Percentiles rank a stretch among this genome's conserved stretches.
phyloP scores from a whole-genome alignment of 2,797 vertebrate genomes.

The Xyrichtys novacula region DNA sequence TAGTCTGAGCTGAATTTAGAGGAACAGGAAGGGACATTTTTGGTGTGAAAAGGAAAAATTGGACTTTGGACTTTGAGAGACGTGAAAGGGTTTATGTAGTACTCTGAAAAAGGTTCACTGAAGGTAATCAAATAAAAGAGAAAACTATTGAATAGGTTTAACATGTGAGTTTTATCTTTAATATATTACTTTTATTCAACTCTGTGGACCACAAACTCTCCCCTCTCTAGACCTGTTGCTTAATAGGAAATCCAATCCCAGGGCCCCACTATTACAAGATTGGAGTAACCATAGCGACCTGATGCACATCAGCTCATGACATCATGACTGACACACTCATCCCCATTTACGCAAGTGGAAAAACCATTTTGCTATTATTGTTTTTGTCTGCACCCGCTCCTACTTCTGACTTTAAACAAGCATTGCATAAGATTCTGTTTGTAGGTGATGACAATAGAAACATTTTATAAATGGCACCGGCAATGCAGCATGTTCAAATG shows the following conservation, averaged over 20 bases:
- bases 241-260: slow-evolving; percentile 54
- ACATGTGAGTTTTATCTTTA: neutral
- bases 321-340: slow-evolving; percentile 76
- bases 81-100: slow-evolving; percentile 9
- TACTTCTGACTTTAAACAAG: slow-evolving; percentile 45
- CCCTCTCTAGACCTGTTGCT: slow-evolving; percentile 55
- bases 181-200: neutral
- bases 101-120: slow-evolving; percentile 4
- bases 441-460: slow-evolving; percentile 31
- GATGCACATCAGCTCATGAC: slow-evolving; percentile 79
- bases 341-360: slow-evolving; percentile 73
- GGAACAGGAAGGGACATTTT: slow-evolving; percentile 55
- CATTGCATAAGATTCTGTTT: slow-evolving; percentile 36
- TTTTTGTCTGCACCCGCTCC: slow-evolving; percentile 40
- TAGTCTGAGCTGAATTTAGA: slow-evolving; percentile 52
- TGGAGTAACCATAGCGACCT: slow-evolving; percentile 79
- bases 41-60: slow-evolving; percentile 34
- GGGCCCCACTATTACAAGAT: slow-evolving; percentile 58
- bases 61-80: slow-evolving; percentile 10
- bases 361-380: slow-evolving; percentile 51
- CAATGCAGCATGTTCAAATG: slow-evolving; percentile 50
- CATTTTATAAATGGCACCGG: slow-evolving; percentile 34
- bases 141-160: neutral
- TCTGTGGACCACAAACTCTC: slow-evolving; percentile 7
- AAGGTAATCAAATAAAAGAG: neutral